Percentiles rank a stretch among this genome's conserved stretches.
Evolutionary conservation across 2,113 vertebrate genomes (phyloP).

Genomic region (Laticauda laticaudata): DNA sequence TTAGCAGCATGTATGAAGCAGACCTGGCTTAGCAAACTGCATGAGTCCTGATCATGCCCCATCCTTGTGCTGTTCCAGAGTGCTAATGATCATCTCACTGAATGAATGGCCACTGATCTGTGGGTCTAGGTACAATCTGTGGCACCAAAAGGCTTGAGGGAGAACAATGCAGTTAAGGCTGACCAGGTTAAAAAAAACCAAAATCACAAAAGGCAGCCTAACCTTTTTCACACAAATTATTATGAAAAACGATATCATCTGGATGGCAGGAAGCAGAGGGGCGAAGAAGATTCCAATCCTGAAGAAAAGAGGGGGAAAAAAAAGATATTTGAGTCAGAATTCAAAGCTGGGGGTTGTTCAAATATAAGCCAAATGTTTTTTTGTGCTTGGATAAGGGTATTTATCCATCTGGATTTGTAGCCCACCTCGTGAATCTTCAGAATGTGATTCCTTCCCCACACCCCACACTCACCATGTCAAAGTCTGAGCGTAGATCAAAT

Average conservation of each 20-base stretch:
- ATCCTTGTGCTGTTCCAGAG: background rate
- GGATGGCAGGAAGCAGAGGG: constrained; percentile 88
- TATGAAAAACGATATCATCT: constrained; percentile 83
- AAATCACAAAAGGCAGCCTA: constrained; percentile 39
- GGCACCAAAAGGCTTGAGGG: background rate
- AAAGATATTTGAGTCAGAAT: background rate
- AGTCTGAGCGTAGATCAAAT: constrained; percentile 92
- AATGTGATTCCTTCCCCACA: background rate
- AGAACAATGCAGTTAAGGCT: background rate
- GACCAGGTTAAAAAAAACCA: background rate
- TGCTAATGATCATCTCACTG: background rate
- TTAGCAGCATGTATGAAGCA: background rate
- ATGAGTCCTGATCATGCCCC: background rate
- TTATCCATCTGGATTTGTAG: background rate
- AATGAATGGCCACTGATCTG: background rate
- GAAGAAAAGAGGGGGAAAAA: background rate
- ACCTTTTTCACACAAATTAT: constrained; percentile 94
- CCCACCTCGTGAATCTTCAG: background rate
- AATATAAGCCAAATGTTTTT: background rate
- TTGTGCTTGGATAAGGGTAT: too few relatives aligned
- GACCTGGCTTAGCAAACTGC: background rate
- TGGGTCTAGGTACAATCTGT: background rate
- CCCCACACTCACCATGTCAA: constrained; percentile 82
- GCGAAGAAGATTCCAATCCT: constrained; percentile 96
- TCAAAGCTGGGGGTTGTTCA: background rate